A percentile compares a stretch with the other conserved stretches of the same genome.
These are phyloP conservation scores for Caenorhabditis japonica DNA, from an alignment of 2,888 invertebrate genomes.

Conservation along the genomic window DNA sequence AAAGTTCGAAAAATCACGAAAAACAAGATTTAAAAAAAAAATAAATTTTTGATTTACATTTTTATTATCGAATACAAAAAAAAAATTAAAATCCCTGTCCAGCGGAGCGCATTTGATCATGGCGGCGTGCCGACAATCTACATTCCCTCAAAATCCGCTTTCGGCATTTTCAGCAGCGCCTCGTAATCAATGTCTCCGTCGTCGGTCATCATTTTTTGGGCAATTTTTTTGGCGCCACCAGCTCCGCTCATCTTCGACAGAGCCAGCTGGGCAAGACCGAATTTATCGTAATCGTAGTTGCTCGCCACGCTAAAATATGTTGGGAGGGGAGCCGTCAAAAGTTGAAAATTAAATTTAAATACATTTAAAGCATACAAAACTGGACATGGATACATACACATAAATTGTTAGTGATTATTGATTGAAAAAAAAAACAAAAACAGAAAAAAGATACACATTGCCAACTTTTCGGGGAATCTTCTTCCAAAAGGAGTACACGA, in stretches of 20 bases:
- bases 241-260: conserved; percentile 68
- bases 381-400: no score
- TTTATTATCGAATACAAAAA: no score
- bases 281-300: conserved; percentile 71
- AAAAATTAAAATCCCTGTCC: conserved; percentile 5
- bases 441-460: background rate
- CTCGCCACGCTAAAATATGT: conserved; percentile 70
- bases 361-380: no score
- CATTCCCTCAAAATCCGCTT: conserved; percentile 49
- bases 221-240: conserved; percentile 25
- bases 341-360: background rate
- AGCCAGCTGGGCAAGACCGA: conserved; percentile 74
- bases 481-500: no score
- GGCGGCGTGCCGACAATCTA: background rate
- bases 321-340: background rate
- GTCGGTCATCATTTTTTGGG: conserved; percentile 64
- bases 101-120: no score
- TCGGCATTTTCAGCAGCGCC: conserved; percentile 74
- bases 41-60: no score
- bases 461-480: no score
- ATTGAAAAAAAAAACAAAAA: background rate
- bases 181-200: conserved; percentile 76
- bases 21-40: no score
- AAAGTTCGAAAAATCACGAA: no score
- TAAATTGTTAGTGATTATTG: conserved; percentile 2